phyloP scores from a whole-genome alignment of 2,888 invertebrate species.

The Protophormia terraenovae region DNA sequence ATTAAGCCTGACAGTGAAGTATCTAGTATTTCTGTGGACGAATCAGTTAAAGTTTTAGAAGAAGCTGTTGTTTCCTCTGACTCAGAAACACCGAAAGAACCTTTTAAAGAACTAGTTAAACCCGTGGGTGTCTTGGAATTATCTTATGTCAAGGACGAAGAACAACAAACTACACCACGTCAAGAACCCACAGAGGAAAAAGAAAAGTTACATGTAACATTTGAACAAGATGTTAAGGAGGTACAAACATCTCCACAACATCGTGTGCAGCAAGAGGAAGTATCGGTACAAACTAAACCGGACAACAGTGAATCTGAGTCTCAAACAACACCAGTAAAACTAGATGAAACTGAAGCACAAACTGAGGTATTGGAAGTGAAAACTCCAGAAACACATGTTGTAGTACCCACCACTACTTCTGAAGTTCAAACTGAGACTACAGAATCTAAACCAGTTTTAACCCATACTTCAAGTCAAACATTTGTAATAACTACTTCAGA shows the following conservation, averaged over 20 bases:
- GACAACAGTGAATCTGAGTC: constrained; percentile 77
- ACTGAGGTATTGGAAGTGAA: constrained; percentile 72
- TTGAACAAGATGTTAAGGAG: constrained; percentile 76
- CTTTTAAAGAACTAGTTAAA: constrained; percentile 83
- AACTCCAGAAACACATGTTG: constrained; percentile 36
- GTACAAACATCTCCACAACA: constrained; percentile 82
- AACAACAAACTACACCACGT: constrained; percentile 85
- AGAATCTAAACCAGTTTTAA: constrained; percentile 70
- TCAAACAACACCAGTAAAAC: constrained; percentile 77
- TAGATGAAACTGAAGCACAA: constrained; percentile 80
- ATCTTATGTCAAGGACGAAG: constrained; percentile 78
- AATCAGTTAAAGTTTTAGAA: constrained; percentile 86
- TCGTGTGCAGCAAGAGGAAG: constrained; percentile 73
- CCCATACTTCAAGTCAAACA: constrained; percentile 78
- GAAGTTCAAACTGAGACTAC: constrained; percentile 72
- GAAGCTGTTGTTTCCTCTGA: constrained; percentile 84
- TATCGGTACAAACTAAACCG: constrained; percentile 77
- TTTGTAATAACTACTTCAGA: constrained; percentile 74
- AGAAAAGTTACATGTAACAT: constrained; percentile 74
- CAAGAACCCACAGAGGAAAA: constrained; percentile 52
- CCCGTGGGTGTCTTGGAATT: constrained; percentile 80
- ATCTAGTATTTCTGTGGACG: constrained; percentile 83
- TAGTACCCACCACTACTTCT: constrained; percentile 76
- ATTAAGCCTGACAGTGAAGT: constrained; percentile 80
- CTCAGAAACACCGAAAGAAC: constrained; percentile 83